Percentiles rank a stretch among this genome's conserved stretches.
These are phyloP conservation scores for Harmothoe impar DNA, from an alignment of 2,888 invertebrate species.

Conservation along the genomic window DNA sequence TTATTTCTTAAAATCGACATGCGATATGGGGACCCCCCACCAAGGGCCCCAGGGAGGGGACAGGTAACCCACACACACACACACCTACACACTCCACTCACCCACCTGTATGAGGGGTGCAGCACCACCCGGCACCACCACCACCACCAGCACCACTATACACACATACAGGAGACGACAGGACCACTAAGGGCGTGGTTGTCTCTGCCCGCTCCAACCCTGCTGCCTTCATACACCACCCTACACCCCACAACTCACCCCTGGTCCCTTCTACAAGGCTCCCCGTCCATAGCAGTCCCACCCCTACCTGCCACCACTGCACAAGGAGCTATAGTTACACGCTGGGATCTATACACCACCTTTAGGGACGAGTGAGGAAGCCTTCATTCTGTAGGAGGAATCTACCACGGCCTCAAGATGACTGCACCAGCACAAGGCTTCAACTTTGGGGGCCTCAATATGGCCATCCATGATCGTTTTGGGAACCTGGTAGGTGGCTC, in stretches of 20 bases:
- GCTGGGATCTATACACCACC: no score
- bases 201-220: not conserved
- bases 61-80: not conserved
- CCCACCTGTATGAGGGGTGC: not conserved
- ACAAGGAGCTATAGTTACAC: no score
- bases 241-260: not conserved
- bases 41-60: not conserved
- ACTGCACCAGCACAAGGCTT: not conserved
- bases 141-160: no score
- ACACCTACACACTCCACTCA: not conserved
- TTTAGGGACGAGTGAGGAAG: no score
- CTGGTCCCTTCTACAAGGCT: not conserved
- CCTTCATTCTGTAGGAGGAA: no score
- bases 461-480: slow-evolving; percentile 32
- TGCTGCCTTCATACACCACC: not conserved
- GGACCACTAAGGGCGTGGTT: not conserved
- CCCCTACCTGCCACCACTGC: no score
- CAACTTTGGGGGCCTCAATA: not conserved
- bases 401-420: no score
- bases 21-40: no score
- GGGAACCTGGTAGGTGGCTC: slow-evolving; percentile 35
- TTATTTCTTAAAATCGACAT: no score
- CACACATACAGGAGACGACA: no score
- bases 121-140: not conserved
- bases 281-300: not conserved